These are phyloP conservation scores for Troilus luridus DNA, from an alignment of 2,888 invertebrate genomes.

Conservation along the genomic window DNA sequence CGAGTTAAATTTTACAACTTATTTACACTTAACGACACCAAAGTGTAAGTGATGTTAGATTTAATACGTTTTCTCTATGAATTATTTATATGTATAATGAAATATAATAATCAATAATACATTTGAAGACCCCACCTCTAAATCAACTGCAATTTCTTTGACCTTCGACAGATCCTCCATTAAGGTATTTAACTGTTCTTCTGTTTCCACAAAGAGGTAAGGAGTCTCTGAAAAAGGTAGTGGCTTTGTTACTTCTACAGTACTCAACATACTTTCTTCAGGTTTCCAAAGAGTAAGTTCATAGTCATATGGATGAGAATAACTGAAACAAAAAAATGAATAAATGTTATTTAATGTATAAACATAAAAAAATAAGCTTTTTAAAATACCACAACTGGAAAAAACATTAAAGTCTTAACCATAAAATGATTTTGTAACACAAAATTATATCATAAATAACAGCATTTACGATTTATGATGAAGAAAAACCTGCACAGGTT, in stretches of 20 bases:
- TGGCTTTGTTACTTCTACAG: constrained; percentile 70
- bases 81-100: not conserved
- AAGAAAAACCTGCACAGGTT: not conserved
- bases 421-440: not conserved
- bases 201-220: constrained; percentile 78
- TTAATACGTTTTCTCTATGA: not conserved
- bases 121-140: constrained; percentile 73
- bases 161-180: constrained; percentile 77
- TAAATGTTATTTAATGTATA: not conserved
- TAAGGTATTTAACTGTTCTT: constrained; percentile 76
- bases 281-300: constrained; percentile 85
- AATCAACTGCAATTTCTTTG: constrained; percentile 89
- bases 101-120: not conserved
- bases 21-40: not conserved
- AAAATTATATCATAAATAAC: not conserved
- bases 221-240: constrained; percentile 76
- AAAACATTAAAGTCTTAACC: not conserved
- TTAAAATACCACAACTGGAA: not conserved
- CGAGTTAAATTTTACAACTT: not conserved
- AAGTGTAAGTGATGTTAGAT: not conserved
- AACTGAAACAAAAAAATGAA: constrained; percentile 71
- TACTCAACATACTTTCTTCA: constrained; percentile 70
- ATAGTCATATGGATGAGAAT: constrained; percentile 89
- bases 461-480: not conserved
- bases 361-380: not conserved